phyloP scores from a whole-genome alignment of 2,113 vertebrate species.

The Oryzias woworae region DNA sequence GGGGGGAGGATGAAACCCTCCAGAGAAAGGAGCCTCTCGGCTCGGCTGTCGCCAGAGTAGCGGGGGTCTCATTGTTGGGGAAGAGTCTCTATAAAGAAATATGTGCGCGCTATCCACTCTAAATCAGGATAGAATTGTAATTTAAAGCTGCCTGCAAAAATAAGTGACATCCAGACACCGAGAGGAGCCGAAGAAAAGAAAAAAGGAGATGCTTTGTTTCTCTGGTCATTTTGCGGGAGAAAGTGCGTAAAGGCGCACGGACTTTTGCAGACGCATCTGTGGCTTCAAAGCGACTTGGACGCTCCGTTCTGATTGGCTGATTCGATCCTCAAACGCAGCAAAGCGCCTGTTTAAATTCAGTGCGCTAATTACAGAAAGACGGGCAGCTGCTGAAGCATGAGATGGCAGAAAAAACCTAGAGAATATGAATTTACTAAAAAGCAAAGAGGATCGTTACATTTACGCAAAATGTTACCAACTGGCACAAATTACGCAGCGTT shows the following conservation, averaged over 20 bases:
- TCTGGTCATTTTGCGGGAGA: too few species aligned
- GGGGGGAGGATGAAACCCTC: neutral
- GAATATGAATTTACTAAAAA: too few species aligned
- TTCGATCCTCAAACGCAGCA: neutral
- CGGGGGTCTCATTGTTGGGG: slow-evolving; percentile 32
- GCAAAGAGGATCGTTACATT: too few species aligned
- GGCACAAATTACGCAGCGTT: too few species aligned
- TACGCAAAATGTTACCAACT: too few species aligned
- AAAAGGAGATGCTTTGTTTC: too few species aligned
- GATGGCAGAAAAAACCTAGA: too few species aligned
- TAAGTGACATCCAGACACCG: neutral
- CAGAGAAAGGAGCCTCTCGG: slow-evolving; percentile 1
- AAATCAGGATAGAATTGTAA: slow-evolving; percentile 13
- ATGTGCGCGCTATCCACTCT: slow-evolving; percentile 19
- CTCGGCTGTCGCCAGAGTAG: slow-evolving; percentile 34
- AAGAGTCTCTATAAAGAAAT: slow-evolving; percentile 28
- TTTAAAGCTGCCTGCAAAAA: slow-evolving; percentile 1
- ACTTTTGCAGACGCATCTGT: too few species aligned
- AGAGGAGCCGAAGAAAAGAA: neutral
- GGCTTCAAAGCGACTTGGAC: neutral
- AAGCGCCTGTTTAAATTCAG: slow-evolving; percentile 8
- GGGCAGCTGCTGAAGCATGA: too few species aligned
- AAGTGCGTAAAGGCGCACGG: too few species aligned
- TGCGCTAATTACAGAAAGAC: too few species aligned
- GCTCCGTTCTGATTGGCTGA: slow-evolving; percentile 11